A percentile compares a stretch with the other conserved stretches of the same genome.
Evolutionary conservation across 2,888 invertebrate genomes (phyloP).

Genomic region (Carpatolechia fugitivella): DNA sequence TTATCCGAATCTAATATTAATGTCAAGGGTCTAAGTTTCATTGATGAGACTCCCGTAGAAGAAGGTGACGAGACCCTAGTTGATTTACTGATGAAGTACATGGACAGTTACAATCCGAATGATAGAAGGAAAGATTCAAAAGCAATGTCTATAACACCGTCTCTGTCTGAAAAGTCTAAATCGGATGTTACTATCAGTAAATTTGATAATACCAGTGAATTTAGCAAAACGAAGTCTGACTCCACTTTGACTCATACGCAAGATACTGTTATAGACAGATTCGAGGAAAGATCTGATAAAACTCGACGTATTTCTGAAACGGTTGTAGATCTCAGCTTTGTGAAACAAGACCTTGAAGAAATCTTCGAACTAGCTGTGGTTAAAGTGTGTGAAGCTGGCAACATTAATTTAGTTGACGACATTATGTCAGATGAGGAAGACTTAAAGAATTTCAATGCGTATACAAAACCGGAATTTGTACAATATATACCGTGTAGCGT

Average conservation of each 20-base stretch:
- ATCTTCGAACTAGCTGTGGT: constrained; percentile 58
- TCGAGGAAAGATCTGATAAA: constrained; percentile 43
- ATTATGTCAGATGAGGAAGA: constrained; percentile 70
- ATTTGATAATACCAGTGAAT: constrained; percentile 65
- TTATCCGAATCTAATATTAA: constrained; percentile 63
- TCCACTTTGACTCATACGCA: constrained; percentile 68
- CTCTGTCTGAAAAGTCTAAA: constrained; percentile 68
- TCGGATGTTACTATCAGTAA: constrained; percentile 70
- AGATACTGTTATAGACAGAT: constrained; percentile 67
- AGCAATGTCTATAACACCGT: constrained; percentile 57
- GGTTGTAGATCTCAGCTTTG: constrained; percentile 58
- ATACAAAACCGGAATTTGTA: constrained; percentile 60
- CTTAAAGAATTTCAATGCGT: constrained; percentile 60
- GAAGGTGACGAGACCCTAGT: constrained; percentile 63
- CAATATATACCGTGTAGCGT: constrained; percentile 61
- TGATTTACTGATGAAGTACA: constrained; percentile 69
- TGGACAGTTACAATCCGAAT: constrained; percentile 61
- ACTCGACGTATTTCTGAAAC: constrained; percentile 66
- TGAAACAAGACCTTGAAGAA: constrained; percentile 64
- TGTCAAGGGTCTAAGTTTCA: constrained; percentile 58
- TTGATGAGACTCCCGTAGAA: constrained; percentile 70
- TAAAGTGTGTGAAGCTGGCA: constrained; percentile 46
- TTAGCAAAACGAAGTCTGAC: constrained; percentile 72
- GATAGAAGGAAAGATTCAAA: constrained; percentile 46
- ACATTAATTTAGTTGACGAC: constrained; percentile 45